These are phyloP conservation scores for Thecocarcelia acutangulata DNA, from an alignment of 2,888 invertebrate species.

Conservation along the genomic window DNA sequence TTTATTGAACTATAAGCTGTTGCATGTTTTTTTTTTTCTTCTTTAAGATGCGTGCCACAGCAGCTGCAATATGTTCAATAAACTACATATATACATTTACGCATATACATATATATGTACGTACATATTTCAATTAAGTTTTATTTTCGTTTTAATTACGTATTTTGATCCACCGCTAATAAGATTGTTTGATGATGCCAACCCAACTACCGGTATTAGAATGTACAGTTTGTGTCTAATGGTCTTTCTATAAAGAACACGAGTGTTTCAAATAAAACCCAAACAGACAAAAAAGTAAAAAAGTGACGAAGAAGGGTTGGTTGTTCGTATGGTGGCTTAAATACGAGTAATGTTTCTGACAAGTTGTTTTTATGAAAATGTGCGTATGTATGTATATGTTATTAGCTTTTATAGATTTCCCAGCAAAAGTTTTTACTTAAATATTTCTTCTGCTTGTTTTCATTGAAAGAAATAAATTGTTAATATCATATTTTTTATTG, in stretches of 20 bases:
- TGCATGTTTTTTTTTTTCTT: too few relatives aligned
- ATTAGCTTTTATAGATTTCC: background rate
- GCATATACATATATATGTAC: background rate
- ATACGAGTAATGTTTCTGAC: conserved; percentile 7
- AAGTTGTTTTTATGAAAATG: conserved; percentile 5
- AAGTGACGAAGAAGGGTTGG: conserved; percentile 39
- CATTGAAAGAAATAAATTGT: too few relatives aligned
- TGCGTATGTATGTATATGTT: too few relatives aligned
- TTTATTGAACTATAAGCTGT: too few relatives aligned
- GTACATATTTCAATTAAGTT: conserved; percentile 29
- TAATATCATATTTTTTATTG: too few relatives aligned
- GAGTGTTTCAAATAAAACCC: conserved; percentile 21
- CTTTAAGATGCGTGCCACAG: conserved; percentile 16
- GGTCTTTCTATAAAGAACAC: background rate
- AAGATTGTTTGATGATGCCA: conserved; percentile 51
- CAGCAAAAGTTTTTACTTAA: conserved; percentile 11
- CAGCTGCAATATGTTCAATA: conserved; percentile 44
- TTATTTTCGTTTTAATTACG: conserved; percentile 53
- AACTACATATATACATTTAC: background rate
- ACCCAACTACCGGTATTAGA: conserved; percentile 42
- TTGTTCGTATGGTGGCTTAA: conserved; percentile 14
- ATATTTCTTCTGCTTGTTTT: background rate
- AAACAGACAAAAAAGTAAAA: conserved; percentile 8
- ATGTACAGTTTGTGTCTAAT: conserved; percentile 30
- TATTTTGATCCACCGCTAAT: conserved; percentile 59